These are phyloP conservation scores for Atlantisia rogersi DNA, from an alignment of 2,113 vertebrate genomes.

Conservation along the genomic window DNA sequence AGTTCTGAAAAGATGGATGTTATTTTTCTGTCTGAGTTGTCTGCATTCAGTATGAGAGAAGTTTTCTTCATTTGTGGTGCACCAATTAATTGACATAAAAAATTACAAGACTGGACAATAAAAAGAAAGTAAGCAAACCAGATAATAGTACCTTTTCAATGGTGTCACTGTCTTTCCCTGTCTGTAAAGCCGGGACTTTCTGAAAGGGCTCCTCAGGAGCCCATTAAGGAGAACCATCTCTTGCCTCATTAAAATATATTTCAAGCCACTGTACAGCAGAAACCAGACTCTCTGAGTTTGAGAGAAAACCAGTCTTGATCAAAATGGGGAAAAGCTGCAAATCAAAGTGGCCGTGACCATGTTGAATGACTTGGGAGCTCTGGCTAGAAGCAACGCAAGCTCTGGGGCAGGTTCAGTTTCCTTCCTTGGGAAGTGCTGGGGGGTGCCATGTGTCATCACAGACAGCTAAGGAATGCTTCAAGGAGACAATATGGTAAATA, in stretches of 20 bases:
- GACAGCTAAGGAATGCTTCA: not conserved
- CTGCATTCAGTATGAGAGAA: not conserved
- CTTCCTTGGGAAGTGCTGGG: not conserved
- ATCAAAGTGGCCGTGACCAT: not conserved
- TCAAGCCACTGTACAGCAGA: not conserved
- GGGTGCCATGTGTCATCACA: not conserved
- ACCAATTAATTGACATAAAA: not conserved
- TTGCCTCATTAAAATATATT: not conserved
- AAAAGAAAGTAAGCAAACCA: slow-evolving; percentile 1
- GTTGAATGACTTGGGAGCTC: not conserved
- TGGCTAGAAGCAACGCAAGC: not conserved
- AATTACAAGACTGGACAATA: not conserved
- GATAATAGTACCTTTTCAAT: not conserved
- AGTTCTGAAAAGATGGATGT: not conserved
- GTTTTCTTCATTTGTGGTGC: not conserved
- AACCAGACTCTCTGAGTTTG: not conserved
- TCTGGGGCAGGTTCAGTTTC: not conserved
- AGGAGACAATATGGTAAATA: not conserved
- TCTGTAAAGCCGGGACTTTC: not conserved
- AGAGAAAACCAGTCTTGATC: not conserved
- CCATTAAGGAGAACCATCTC: not conserved
- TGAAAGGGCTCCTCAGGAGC: not conserved
- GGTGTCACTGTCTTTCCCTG: not conserved
- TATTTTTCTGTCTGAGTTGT: not conserved
- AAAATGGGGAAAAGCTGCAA: not conserved